Evolutionary conservation across 2,888 invertebrate species (phyloP).

Genomic region (Netelia virgata): DNA sequence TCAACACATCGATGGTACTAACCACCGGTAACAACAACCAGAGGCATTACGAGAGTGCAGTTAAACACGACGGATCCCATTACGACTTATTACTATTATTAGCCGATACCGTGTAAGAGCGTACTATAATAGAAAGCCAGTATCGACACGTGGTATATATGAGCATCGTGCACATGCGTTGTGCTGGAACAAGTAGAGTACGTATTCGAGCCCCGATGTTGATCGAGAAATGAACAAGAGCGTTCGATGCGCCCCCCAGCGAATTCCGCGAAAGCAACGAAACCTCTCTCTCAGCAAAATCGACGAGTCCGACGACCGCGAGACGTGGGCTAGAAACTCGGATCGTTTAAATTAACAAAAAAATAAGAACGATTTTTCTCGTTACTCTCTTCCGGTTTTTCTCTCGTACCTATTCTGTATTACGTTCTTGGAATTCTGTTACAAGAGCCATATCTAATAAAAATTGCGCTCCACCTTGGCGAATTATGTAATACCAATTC

Average conservation of each 20-base stretch:
- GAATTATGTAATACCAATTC: too few species aligned
- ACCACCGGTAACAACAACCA: conserved; percentile 50
- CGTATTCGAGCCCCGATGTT: too few species aligned
- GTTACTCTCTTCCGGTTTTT: background rate
- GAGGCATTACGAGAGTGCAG: conserved; percentile 47
- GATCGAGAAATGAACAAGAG: background rate
- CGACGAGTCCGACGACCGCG: background rate
- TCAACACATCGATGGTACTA: conserved; percentile 41
- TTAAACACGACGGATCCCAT: conserved; percentile 65
- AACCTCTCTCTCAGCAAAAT: background rate
- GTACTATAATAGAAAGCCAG: conserved; percentile 39
- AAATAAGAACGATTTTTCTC: background rate
- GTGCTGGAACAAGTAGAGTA: conserved; percentile 11
- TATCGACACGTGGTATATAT: conserved; percentile 42
- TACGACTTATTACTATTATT: conserved; percentile 67
- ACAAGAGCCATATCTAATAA: background rate
- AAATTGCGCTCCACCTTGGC: background rate
- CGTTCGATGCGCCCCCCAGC: conserved; percentile 14
- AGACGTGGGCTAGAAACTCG: conserved; percentile 7
- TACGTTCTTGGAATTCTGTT: background rate
- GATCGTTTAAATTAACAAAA: conserved; percentile 1
- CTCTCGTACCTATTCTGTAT: background rate
- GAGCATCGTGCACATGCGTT: conserved; percentile 30
- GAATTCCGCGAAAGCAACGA: conserved; percentile 42
- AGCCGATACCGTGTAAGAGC: conserved; percentile 60